These are phyloP conservation scores for Colaptes auratus DNA, from an alignment of 2,113 vertebrate species.

Conservation along the genomic window DNA sequence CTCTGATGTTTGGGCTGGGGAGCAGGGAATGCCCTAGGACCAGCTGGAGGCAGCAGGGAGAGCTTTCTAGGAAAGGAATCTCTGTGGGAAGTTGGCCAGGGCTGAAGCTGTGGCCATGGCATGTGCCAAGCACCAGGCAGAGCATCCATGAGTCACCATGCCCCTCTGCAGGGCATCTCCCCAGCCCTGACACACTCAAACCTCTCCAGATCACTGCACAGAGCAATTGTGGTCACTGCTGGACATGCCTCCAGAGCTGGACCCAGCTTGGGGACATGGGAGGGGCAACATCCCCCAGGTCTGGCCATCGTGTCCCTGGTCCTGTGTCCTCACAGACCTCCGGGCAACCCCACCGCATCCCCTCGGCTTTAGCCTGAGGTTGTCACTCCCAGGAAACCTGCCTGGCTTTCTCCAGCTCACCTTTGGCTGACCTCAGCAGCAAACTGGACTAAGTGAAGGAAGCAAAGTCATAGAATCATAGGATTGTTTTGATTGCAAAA, in stretches of 20 bases:
- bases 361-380: neutral
- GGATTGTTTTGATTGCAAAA: too few relatives aligned
- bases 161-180: neutral
- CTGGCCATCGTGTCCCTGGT: accelerated
- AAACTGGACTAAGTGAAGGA: neutral
- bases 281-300: neutral
- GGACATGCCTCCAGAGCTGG: neutral
- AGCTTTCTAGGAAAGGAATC: neutral
- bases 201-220: neutral
- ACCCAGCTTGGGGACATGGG: accelerated
- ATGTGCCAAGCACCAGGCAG: accelerated
- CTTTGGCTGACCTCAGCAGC: neutral
- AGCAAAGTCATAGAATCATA: accelerated
- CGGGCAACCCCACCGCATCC: accelerated
- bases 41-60: neutral
- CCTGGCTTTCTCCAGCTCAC: neutral
- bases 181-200: accelerated
- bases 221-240: accelerated
- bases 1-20: neutral
- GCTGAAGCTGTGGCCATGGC: neutral
- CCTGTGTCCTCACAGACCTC: accelerated
- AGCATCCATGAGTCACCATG: accelerated
- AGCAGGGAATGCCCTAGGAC: accelerated
- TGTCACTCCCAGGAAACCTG: neutral
- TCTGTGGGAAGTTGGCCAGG: neutral